Percentiles rank a stretch among this genome's conserved stretches.
Evolutionary conservation across 2,888 invertebrate genomes (phyloP).

Genomic region (Aphidoletes aphidimyza): DNA sequence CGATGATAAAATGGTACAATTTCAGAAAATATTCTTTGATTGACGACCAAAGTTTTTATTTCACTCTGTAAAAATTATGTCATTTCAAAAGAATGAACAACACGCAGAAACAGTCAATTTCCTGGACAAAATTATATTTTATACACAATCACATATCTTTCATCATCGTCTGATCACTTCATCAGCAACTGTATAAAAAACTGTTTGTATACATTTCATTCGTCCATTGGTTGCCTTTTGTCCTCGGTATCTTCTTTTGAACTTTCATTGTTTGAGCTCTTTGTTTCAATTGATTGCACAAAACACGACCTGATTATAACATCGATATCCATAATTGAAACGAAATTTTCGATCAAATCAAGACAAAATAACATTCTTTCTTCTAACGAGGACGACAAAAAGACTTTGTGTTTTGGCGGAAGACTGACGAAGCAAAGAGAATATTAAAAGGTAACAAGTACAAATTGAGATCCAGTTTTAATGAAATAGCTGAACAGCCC

Average conservation of each 20-base stretch:
- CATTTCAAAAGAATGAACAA: neutral
- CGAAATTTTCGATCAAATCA: neutral
- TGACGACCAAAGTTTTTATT: neutral
- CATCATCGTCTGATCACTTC: neutral
- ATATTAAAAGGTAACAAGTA: neutral
- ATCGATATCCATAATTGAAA: constrained; percentile 46
- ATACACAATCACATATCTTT: neutral
- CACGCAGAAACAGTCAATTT: neutral
- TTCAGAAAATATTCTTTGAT: too few species aligned
- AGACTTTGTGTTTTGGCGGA: too few species aligned
- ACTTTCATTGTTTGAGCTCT: neutral
- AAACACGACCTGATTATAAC: neutral
- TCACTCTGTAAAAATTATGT: neutral
- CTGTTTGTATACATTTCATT: too few species aligned
- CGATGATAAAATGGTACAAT: too few species aligned
- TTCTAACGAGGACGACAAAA: neutral
- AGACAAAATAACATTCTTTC: neutral
- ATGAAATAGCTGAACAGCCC: neutral
- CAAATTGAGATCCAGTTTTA: neutral
- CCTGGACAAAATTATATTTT: neutral
- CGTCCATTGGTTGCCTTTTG: neutral
- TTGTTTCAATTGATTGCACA: constrained; percentile 12
- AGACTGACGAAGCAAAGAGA: neutral
- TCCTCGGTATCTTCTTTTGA: neutral
- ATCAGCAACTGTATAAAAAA: too few species aligned